These are phyloP conservation scores for Drosophila arawakana DNA, from an alignment of 1,140 invertebrate genomes.

Conservation along the genomic window DNA sequence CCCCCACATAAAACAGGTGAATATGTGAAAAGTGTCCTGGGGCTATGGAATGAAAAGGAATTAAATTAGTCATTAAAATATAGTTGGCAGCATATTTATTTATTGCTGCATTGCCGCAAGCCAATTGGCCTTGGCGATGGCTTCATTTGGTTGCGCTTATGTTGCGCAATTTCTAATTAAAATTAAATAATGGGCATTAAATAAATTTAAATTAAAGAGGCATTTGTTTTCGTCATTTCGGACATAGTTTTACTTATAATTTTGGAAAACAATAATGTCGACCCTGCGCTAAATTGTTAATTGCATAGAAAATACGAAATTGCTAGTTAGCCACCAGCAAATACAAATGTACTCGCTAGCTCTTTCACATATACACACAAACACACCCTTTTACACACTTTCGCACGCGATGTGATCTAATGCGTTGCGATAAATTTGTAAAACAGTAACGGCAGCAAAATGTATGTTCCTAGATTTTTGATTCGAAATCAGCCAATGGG, in stretches of 20 bases:
- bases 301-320: constrained; percentile 59
- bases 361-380: neutral
- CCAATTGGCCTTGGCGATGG: constrained; percentile 23
- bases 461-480: constrained; percentile 15
- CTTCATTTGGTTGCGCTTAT: constrained; percentile 1
- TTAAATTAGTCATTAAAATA: constrained; percentile 78
- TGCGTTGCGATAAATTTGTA: constrained; percentile 71
- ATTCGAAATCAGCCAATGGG: constrained; percentile 30
- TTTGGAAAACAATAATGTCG: constrained; percentile 53
- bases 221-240: constrained; percentile 40
- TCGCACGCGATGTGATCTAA: constrained; percentile 28
- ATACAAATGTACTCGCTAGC: neutral
- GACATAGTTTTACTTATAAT: neutral
- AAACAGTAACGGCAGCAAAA: constrained; percentile 31
- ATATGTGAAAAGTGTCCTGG: constrained; percentile 3
- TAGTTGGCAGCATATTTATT: constrained; percentile 65
- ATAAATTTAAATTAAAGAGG: constrained; percentile 70
- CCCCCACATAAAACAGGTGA: constrained; percentile 20
- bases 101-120: constrained; percentile 66
- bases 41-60: constrained; percentile 35
- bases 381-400: neutral
- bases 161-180: constrained; percentile 69
- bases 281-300: constrained; percentile 73
- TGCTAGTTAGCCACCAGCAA: neutral
- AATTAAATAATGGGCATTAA: constrained; percentile 73